A percentile compares a stretch with the other conserved stretches of the same genome.
phyloP scores from a whole-genome alignment of 2,797 vertebrate species.

The Sebastes minor region DNA sequence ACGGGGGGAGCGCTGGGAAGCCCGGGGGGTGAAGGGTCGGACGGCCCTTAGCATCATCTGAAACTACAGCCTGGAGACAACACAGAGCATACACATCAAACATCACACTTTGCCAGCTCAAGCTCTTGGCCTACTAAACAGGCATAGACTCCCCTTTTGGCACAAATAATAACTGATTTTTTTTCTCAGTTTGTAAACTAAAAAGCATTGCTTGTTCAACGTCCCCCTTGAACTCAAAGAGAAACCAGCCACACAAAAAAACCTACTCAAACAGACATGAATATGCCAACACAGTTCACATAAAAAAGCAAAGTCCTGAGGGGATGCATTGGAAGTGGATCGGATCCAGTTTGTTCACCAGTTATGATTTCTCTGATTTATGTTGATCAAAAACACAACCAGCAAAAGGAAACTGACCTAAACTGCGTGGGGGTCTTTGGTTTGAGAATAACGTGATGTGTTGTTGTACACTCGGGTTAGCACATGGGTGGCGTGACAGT shows the following conservation, averaged over 20 bases:
- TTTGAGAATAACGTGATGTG: slow-evolving; percentile 58
- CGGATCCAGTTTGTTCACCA: not conserved
- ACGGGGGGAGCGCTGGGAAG: slow-evolving; percentile 50
- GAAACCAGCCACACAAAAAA: slow-evolving; percentile 9
- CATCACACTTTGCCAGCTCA: slow-evolving; percentile 22
- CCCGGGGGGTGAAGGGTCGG: slow-evolving; percentile 50
- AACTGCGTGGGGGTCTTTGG: slow-evolving; percentile 42
- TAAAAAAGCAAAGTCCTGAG: not conserved
- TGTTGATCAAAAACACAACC: slow-evolving; percentile 7
- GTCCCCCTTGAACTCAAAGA: not conserved
- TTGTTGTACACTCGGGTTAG: slow-evolving; percentile 55
- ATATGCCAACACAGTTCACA: slow-evolving; percentile 14
- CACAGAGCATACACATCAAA: slow-evolving; percentile 40
- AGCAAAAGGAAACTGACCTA: not conserved
- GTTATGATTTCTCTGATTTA: slow-evolving; percentile 28
- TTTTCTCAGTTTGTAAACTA: slow-evolving; percentile 50
- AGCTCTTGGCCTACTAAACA: slow-evolving; percentile 34
- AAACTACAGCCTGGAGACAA: slow-evolving; percentile 63
- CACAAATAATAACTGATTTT: slow-evolving; percentile 40
- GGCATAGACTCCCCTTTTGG: slow-evolving; percentile 6
- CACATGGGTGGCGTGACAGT: not conserved
- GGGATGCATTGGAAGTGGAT: slow-evolving; percentile 5
- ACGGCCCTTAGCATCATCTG: slow-evolving; percentile 52
- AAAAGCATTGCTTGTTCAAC: slow-evolving; percentile 1
- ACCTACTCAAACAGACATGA: not conserved